These are phyloP conservation scores for Eulimnadia texana DNA, from an alignment of 1,140 invertebrate species.

Conservation along the genomic window DNA sequence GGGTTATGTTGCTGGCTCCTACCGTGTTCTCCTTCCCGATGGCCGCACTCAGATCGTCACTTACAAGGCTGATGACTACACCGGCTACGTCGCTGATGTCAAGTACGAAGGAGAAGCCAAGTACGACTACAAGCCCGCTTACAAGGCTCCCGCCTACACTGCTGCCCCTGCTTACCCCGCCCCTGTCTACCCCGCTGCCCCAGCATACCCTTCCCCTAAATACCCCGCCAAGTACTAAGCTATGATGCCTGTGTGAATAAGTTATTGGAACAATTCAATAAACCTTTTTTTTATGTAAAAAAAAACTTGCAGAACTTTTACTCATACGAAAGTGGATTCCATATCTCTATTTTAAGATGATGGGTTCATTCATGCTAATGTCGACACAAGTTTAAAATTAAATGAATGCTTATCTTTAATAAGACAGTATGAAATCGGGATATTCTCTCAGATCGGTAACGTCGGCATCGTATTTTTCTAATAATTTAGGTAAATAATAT, in stretches of 20 bases:
- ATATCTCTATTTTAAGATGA: no score
- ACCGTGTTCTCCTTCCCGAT: slow-evolving; percentile 59
- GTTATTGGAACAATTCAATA: not conserved
- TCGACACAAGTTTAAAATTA: no score
- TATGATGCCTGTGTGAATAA: not conserved
- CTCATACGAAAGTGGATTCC: no score
- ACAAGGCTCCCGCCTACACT: slow-evolving; percentile 15
- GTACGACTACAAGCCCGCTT: slow-evolving; percentile 16
- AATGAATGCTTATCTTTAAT: no score
- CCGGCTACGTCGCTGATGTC: slow-evolving; percentile 21
- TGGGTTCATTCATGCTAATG: no score
- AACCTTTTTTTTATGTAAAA: no score
- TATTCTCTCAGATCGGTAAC: no score
- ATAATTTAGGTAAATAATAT: no score
- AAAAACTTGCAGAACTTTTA: no score
- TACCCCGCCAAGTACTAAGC: not conserved
- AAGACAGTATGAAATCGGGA: no score
- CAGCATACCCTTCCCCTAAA: slow-evolving; percentile 2
- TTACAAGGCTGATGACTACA: slow-evolving; percentile 19
- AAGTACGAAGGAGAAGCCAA: slow-evolving; percentile 19
- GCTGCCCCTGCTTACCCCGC: no score
- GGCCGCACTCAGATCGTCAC: slow-evolving; percentile 33
- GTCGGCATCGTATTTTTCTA: no score
- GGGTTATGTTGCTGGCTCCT: slow-evolving; percentile 41
- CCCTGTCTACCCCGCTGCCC: slow-evolving; percentile 2